Percentiles rank a stretch among this genome's conserved stretches.
Evolutionary conservation across 1,140 invertebrate genomes (phyloP).

Genomic region (Sitophilus oryzae): DNA sequence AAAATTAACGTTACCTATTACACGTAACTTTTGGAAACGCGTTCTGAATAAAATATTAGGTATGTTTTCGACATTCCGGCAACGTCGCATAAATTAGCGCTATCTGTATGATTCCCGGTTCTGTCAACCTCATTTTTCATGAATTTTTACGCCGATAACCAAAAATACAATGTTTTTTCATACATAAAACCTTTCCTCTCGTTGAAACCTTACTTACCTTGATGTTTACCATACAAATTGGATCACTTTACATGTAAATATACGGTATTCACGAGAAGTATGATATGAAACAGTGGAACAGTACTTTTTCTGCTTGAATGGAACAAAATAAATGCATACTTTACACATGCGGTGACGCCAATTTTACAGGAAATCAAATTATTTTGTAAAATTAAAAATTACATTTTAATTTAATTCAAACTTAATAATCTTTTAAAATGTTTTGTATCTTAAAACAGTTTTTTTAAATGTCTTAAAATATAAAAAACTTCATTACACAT

Average conservation of each 20-base stretch:
- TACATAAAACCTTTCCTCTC: too few species aligned
- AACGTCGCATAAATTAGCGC: background rate
- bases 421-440: too few species aligned
- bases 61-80: background rate
- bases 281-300: background rate
- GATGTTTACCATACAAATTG: background rate
- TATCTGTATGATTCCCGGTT: background rate
- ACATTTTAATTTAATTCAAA: too few species aligned
- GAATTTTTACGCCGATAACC: too few species aligned
- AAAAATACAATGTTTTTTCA: too few species aligned
- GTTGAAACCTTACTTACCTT: background rate
- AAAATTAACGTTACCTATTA: too few species aligned
- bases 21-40: too few species aligned
- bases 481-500: too few species aligned
- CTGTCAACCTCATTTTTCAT: slow-evolving; percentile 6
- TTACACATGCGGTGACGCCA: background rate
- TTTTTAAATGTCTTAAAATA: too few species aligned
- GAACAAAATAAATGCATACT: slow-evolving; percentile 2
- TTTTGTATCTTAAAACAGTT: too few species aligned
- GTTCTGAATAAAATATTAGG: too few species aligned
- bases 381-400: too few species aligned
- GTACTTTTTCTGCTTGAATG: background rate
- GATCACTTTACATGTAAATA: background rate
- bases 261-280: background rate
- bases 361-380: background rate